These are phyloP conservation scores for Lasiommata megera DNA, from an alignment of 2,888 invertebrate species.

Conservation along the genomic window DNA sequence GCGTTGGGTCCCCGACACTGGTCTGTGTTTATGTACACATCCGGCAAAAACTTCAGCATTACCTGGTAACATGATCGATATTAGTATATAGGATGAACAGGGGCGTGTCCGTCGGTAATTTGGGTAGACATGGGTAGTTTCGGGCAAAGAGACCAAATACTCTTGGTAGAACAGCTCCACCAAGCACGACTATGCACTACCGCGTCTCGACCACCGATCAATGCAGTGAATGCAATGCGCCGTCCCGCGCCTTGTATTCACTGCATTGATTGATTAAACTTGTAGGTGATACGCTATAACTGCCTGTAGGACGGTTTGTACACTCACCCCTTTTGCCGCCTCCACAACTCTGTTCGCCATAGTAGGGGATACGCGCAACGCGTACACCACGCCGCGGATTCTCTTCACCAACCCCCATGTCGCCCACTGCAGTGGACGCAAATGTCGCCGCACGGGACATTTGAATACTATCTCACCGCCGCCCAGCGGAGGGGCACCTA, in stretches of 20 bases:
- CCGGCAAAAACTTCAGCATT: slow-evolving; percentile 94
- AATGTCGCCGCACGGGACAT: slow-evolving; percentile 91
- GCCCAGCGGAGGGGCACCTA: slow-evolving; percentile 92
- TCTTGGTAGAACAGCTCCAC: too few relatives aligned
- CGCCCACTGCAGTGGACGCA: slow-evolving; percentile 90
- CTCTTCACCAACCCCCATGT: slow-evolving; percentile 96
- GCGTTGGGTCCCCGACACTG: slow-evolving; percentile 93
- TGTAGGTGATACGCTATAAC: not conserved
- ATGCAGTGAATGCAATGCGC: too few relatives aligned
- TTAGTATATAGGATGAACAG: not conserved
- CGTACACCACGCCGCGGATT: slow-evolving; percentile 94
- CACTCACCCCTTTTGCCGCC: slow-evolving; percentile 88
- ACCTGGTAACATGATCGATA: slow-evolving; percentile 60
- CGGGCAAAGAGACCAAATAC: too few relatives aligned
- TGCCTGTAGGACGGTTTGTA: not conserved
- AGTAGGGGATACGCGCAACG: slow-evolving; percentile 95
- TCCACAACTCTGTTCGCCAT: slow-evolving; percentile 97
- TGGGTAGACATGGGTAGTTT: too few relatives aligned
- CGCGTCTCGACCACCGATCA: too few relatives aligned
- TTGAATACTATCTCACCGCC: slow-evolving; percentile 96
- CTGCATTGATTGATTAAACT: too few relatives aligned
- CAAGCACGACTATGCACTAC: too few relatives aligned
- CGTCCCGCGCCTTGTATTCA: too few relatives aligned
- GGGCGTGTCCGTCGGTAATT: too few relatives aligned
- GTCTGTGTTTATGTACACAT: slow-evolving; percentile 97